A percentile compares a stretch with the other conserved stretches of the same genome.
Conservation (phyloP, 2,113 vertebrate genomes). For the Nothocercus julius region DNA sequence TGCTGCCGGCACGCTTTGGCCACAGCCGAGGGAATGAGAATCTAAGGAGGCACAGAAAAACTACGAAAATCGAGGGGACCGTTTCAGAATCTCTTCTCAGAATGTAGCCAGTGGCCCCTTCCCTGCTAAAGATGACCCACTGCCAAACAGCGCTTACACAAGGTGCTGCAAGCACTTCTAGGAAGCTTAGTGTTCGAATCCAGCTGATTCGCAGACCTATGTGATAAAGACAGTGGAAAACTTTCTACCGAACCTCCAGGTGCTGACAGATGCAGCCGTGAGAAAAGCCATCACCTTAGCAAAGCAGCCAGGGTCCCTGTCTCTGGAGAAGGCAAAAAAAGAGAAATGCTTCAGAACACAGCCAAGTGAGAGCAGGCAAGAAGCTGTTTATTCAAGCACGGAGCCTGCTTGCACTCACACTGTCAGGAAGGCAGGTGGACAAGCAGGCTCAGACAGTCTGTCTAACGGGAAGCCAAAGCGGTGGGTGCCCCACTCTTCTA, state of each 20-base stretch:
- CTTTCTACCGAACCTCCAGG: neutral
- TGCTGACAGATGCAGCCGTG: neutral
- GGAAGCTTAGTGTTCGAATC: neutral
- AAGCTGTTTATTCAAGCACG: accelerated
- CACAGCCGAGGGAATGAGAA: neutral
- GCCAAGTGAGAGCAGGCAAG: neutral
- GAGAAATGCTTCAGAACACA: neutral
- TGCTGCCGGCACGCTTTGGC: neutral
- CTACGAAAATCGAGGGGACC: neutral
- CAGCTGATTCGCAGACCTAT: neutral
- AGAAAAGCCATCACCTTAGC: neutral
- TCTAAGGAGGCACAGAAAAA: neutral
- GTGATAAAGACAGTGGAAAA: neutral
- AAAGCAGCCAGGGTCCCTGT: neutral
- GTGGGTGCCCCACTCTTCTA: neutral
- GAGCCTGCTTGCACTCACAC: neutral
- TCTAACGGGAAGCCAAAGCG: neutral
- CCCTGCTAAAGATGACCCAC: neutral
- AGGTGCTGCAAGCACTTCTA: neutral
- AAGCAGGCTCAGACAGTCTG: neutral
- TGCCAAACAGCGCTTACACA: neutral
- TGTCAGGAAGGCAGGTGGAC: neutral
- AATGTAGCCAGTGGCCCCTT: neutral
- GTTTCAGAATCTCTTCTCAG: neutral
- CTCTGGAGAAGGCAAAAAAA: neutral